Base-by-base conservation (phyloP, 2,113 vertebrate species). In the Hyaena hyaena region DNA sequence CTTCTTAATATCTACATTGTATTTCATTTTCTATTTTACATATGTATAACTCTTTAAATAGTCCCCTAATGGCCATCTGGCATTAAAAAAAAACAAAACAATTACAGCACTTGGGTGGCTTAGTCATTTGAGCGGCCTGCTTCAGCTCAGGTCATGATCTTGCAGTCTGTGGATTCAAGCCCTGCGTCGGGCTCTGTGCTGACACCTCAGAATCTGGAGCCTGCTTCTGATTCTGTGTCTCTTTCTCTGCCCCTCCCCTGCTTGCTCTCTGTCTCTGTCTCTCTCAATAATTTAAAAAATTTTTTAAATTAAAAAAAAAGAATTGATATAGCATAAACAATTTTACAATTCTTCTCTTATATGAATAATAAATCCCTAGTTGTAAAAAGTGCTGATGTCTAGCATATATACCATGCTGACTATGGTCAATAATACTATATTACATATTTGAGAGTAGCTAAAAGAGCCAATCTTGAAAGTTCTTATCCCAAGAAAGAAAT, bases 21-120 rank as follows among this genome's bases (percentile, higher is more conserved):
- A 58, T 85, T 88, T 93, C 66, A 61, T 45, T 93, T 87, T 93
- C 33, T 77, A n/a, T 61, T 88, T 53, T 73, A 82, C 10, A 19
- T 48, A 39, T 9, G 33, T 85, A 10, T 33, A 63, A 86, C 68
- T 79, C 66, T 81, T 74, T 63, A 86, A 90, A 35, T 61, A 87
- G 19, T n/a, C 19, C 16, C 11, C 43, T 86, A 61, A 89, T 85
- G 33, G 21, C 66, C 82, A 68, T 15, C 23, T 86, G 50, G 1
- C 3, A 86, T 94, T 81, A 80, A 17, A 45, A 68, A 31, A 76
- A 77, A 71, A 69, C 39, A 39, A 39, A 39, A 39, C 39, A 39
- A 4, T 39, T 39, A 39, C 3, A 3, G 39, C 39, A 39, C 39
- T 39, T 50, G 50, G 11, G 11, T 50, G 12, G 50, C 50, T 50